Base-by-base conservation (phyloP, 2,113 vertebrate genomes). In the Pomatostomus ruficeps region DNA sequence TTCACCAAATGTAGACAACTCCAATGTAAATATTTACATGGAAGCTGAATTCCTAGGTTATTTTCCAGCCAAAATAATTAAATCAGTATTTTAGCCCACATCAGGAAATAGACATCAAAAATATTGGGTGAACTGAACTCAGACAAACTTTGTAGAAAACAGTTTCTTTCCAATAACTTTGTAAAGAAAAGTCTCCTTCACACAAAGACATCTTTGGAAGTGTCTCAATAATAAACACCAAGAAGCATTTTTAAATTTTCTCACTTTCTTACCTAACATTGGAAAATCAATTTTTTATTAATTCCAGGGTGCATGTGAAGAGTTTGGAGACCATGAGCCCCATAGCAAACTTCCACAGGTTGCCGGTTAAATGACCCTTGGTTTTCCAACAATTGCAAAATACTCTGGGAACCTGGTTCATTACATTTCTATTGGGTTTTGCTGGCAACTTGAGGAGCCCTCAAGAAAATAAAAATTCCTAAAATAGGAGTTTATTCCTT, bases 251-350 rank as follows among this genome's bases (percentile, higher is more conserved):
- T 46, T 18, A 51, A 10, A 4, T 57, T 57, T 75, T 88, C 12
- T 58, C 18, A 18, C 16, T 35, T 76, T 33, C 51, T 51, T 48
- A 49, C 3, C 10, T 35, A 46, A 71, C n/a, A 54, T 4, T 48
- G 7, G 14, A 6, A 31, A 22, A 63, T 13, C 3, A 66, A 19
- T 7, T 35, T 73, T 74, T 10, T 25, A 31, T 48, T 46, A 10
- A 3, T 65, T 12, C 6, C 11, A n/a, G 4, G 7, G 49, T 71
- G 14, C 0, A 1, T 33, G 10, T 52, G 29, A 62, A 18, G 16
- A 67, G 1, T 58, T 67, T 81, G 40, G 33, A 77, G n/a, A 22
- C 6, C 13, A 11, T 6, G 22, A 87, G 9, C 23, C 20, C 31
- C 9, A 49, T 1, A 35, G 4, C 3, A 52, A 91, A 66, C 26